Conservation (phyloP, 53 echinoderm and acorn worm species). For the Paracentrotus lividus region DNA sequence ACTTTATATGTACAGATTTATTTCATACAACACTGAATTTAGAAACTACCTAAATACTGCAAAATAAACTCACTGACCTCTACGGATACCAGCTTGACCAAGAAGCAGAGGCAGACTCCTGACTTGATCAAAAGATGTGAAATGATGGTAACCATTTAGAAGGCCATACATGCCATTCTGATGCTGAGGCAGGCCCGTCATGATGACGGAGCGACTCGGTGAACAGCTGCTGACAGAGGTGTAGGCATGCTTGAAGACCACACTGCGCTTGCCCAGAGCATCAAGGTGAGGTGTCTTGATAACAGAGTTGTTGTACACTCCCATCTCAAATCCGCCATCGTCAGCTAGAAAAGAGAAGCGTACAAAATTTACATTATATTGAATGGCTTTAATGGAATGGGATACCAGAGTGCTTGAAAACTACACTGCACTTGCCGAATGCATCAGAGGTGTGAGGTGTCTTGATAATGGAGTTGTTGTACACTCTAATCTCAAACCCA, state of each 20-base stretch:
- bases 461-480: slow-evolving; percentile 92
- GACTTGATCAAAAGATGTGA: slow-evolving; percentile 90
- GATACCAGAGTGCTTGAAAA: slow-evolving; percentile 92
- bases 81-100: slow-evolving; percentile 78
- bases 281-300: slow-evolving; percentile 93
- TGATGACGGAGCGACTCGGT: slow-evolving; percentile 93
- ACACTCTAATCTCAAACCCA: slow-evolving; percentile 83
- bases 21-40: too few species aligned
- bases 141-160: slow-evolving; percentile 86
- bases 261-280: slow-evolving; percentile 78
- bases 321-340: slow-evolving; percentile 84
- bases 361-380: too few species aligned
- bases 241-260: slow-evolving; percentile 90
- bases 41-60: too few species aligned
- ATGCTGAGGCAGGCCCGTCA: slow-evolving; percentile 95
- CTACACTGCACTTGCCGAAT: slow-evolving; percentile 80
- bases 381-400: too few species aligned
- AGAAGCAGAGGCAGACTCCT: slow-evolving; percentile 85
- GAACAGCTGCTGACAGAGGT: slow-evolving; percentile 98
- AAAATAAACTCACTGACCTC: slow-evolving; percentile 84
- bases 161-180: slow-evolving; percentile 98
- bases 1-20: too few species aligned
- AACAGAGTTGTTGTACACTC: slow-evolving; percentile 88
- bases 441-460: slow-evolving; percentile 88
- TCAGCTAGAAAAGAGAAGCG: slow-evolving; percentile 34